A percentile compares a stretch with the other conserved stretches of the same genome.
Conservation (phyloP, 2,888 invertebrate genomes). For the Dioctria rufipes region DNA sequence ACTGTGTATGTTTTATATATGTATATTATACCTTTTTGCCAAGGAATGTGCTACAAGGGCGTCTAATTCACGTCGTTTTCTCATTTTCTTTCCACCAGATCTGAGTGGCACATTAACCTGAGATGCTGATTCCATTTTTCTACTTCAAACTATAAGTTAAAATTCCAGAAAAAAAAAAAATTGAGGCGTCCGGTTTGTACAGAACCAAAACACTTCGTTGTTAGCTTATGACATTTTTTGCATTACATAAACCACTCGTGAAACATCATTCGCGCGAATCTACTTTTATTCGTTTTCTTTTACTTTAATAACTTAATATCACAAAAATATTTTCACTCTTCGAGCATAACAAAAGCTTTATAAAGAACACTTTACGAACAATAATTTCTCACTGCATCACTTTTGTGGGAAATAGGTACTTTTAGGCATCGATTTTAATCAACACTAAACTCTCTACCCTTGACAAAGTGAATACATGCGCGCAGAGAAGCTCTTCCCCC, state of each 20-base stretch:
- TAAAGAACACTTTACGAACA: conserved; percentile 41
- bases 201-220: conserved; percentile 38
- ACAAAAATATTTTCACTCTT: conserved; percentile 50
- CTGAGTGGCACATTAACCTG: conserved; percentile 77
- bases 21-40: conserved; percentile 66
- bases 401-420: conserved; percentile 37
- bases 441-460: conserved; percentile 55
- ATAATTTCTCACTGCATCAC: conserved; percentile 33
- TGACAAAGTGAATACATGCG: conserved; percentile 58
- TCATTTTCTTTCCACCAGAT: conserved; percentile 79
- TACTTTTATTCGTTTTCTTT: not conserved
- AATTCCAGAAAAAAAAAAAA: conserved; percentile 1
- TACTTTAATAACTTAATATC: conserved; percentile 33
- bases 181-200: conserved; percentile 43
- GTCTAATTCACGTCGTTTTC: conserved; percentile 83
- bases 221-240: conserved; percentile 27
- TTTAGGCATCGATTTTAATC: conserved; percentile 50
- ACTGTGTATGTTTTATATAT: not conserved
- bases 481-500: conserved; percentile 28
- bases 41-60: conserved; percentile 77
- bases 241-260: conserved; percentile 23
- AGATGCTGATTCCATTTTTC: conserved; percentile 75
- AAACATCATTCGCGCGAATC: too few relatives aligned
- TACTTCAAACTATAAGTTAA: conserved; percentile 21
- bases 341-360: conserved; percentile 38